phyloP scores from a whole-genome alignment of 2,113 vertebrate genomes.

The Jacana jacana region DNA sequence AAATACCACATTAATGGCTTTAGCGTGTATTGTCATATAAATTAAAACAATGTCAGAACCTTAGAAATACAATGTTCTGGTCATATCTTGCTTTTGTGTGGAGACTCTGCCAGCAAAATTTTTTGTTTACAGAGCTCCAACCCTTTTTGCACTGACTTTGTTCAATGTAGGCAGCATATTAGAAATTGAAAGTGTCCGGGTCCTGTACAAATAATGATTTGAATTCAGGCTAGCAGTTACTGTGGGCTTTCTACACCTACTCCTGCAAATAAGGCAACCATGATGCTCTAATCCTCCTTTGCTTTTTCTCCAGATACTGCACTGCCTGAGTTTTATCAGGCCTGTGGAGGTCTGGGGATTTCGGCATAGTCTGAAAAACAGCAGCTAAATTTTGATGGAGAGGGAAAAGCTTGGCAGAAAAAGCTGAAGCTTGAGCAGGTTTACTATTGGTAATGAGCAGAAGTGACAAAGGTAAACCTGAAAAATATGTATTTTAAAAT shows the following conservation, averaged over 20 bases:
- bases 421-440: not conserved
- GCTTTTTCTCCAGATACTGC: not conserved
- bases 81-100: not conserved
- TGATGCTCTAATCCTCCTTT: not conserved
- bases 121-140: not conserved
- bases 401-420: not conserved
- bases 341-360: not conserved
- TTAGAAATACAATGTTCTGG: not conserved
- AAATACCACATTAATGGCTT: not conserved
- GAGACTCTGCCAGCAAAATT: not conserved
- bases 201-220: not conserved
- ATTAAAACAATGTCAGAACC: not conserved
- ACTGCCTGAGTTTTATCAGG: not conserved
- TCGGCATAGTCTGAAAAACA: not conserved
- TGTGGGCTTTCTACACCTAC: not conserved
- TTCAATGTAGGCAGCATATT: not conserved
- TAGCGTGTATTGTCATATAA: not conserved
- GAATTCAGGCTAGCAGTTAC: not conserved
- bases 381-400: not conserved
- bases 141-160: not conserved
- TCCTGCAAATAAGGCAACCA: not conserved
- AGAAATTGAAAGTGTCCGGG: not conserved
- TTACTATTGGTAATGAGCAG: not conserved
- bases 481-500: not conserved
- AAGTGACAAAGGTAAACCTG: not conserved